Base-by-base conservation (phyloP, 2,888 invertebrate species). In the Camponotus fellah region DNA sequence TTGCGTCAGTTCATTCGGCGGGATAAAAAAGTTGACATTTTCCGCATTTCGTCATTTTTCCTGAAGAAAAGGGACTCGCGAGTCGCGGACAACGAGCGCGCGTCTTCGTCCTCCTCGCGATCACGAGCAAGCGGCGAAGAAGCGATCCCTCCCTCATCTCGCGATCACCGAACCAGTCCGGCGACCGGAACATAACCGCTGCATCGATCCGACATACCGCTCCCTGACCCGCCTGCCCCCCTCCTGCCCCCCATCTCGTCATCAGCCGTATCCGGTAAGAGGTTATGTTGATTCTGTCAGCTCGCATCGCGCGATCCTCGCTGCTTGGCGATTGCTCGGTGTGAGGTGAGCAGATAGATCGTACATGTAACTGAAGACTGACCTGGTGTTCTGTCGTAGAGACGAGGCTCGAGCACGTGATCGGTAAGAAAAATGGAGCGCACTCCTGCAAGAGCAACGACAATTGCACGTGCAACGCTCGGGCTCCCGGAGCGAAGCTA, bases 131-230 rank as follows among this genome's bases (percentile, higher is more conserved):
- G 12, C n/a, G 14, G 17, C 6, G 34, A 4, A 74, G 32, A 8
- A 60, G 17, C 65, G 34, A 62, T 76, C 49, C 14, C 37, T 21
- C 17, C 17, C n/a, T 10, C 62, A 9, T 26, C 14, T 46, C 34
- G 9, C 37, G 9, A 53, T 37, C 65, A 37, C 21, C 21, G 21
- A 21, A 49, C 17, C 14, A 53, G 21, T 37, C 14, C 49, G 14
- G 17, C 21, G 64, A 64, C 37, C 64, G 26, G 34, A 26, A 65
- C 34, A 37, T 76, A 76, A 76, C 34, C 65, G 65, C 37, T 65
- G 49, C 65, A 76, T 76, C 75, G 75, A 76, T 76, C 75, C 75
- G 65, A 21, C 3, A 53, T 9, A 46, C 62, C 34, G 60, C 43
- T 46, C 40, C 17, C 12, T 58, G 43, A 46, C 5, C 46, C 2